Evolutionary conservation across 2,113 vertebrate species (phyloP).

Genomic region (Cyanoderma ruficeps): DNA sequence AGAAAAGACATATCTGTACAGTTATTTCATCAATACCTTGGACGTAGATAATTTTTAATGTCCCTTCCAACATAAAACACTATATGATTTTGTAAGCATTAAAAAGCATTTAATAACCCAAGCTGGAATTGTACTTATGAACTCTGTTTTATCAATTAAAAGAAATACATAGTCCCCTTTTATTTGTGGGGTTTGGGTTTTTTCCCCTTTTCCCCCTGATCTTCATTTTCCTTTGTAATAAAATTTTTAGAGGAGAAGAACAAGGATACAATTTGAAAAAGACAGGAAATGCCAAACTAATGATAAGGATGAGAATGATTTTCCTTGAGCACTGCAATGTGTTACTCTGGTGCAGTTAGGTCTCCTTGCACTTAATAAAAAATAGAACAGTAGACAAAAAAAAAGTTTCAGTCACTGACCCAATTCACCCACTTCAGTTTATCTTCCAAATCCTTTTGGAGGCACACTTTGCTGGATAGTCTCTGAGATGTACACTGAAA

Average conservation of each 20-base stretch:
- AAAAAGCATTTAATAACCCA: background rate
- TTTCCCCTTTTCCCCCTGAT: background rate
- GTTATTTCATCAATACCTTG: background rate
- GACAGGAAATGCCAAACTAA: background rate
- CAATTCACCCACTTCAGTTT: background rate
- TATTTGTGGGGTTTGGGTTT: background rate
- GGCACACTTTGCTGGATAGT: background rate
- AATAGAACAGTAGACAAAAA: background rate
- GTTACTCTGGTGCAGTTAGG: background rate
- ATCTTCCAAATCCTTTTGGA: background rate
- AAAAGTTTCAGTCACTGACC: background rate
- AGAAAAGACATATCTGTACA: background rate
- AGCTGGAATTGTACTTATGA: background rate
- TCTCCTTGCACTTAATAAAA: background rate
- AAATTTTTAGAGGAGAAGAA: background rate
- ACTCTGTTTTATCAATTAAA: background rate
- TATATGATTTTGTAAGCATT: background rate
- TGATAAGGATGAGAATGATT: background rate
- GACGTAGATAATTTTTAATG: background rate
- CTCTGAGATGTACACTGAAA: background rate
- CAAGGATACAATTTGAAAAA: background rate
- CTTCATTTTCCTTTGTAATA: background rate
- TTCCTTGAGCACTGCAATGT: background rate
- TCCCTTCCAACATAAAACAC: background rate
- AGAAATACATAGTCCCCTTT: background rate